Conservation (phyloP, 2,113 vertebrate species). For the Ammodytes marinus region DNA sequence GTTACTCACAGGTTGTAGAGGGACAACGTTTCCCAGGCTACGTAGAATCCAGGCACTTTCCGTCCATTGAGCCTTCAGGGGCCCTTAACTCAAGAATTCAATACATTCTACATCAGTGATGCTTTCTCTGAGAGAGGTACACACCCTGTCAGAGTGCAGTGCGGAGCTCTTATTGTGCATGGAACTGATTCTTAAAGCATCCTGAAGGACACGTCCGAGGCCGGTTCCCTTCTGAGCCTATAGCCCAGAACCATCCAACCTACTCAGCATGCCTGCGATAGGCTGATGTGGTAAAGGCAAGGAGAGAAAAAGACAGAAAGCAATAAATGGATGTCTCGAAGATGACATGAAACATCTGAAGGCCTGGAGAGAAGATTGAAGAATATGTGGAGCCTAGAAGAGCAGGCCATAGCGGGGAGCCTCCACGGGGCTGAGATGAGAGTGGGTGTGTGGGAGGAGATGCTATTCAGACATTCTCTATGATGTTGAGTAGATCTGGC, state of each 20-base stretch:
- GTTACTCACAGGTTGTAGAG: neutral
- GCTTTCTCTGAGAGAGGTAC: constrained; percentile 18
- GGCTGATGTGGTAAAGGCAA: constrained; percentile 9
- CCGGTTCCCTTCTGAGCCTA: constrained; percentile 21
- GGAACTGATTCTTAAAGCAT: constrained; percentile 48
- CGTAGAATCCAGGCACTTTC: constrained; percentile 26
- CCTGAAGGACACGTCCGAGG: constrained; percentile 52
- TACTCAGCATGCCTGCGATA: constrained; percentile 34
- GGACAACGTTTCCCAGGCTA: neutral
- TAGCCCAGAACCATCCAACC: constrained; percentile 33
- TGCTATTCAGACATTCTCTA: constrained; percentile 52
- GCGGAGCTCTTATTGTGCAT: constrained; percentile 18
- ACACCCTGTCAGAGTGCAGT: constrained; percentile 37
- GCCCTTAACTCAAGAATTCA: constrained; percentile 44
- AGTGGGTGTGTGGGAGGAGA: constrained; percentile 22
- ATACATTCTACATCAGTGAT: constrained; percentile 40
- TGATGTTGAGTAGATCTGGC: constrained; percentile 53
- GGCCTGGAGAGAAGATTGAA: constrained; percentile 28
- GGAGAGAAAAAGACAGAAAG: constrained; percentile 20
- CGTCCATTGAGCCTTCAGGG: neutral
- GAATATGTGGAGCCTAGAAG: constrained; percentile 22
- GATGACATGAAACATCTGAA: constrained; percentile 41
- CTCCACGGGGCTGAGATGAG: neutral
- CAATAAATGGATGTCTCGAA: constrained; percentile 4
- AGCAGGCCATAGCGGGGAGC: constrained; percentile 37